Evolutionary conservation across 2,888 invertebrate genomes (phyloP).

Genomic region (Schizaphis graminum): DNA sequence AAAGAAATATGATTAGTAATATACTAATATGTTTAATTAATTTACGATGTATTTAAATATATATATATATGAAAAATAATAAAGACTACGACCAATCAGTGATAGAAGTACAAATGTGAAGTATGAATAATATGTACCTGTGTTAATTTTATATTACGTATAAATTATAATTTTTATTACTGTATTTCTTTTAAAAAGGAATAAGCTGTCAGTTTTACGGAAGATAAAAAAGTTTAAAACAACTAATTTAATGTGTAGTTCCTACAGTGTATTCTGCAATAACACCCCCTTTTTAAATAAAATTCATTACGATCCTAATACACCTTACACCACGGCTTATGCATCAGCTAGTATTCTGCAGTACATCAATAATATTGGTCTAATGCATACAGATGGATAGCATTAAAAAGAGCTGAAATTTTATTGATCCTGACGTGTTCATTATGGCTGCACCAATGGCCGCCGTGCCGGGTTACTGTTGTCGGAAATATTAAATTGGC

Average conservation of each 20-base stretch:
- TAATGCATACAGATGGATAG: constrained; percentile 4
- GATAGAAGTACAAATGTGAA: background rate
- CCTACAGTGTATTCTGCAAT: background rate
- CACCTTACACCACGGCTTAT: background rate
- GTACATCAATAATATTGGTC: background rate
- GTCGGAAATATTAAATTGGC: constrained; percentile 36
- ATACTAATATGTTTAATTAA: too few species aligned
- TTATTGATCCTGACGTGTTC: constrained; percentile 45
- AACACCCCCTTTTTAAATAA: background rate
- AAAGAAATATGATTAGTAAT: background rate
- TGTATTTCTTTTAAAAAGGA: background rate
- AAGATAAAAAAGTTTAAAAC: background rate
- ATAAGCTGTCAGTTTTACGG: background rate
- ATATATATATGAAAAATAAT: background rate
- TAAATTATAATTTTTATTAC: background rate
- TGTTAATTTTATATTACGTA: background rate
- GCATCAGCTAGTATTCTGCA: background rate
- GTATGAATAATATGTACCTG: background rate
- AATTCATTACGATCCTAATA: background rate
- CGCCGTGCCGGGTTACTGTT: background rate
- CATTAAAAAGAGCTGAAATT: background rate
- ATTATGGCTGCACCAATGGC: background rate
- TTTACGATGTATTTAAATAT: background rate
- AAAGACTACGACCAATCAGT: background rate
- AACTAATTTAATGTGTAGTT: background rate